phyloP scores from a whole-genome alignment of 2,113 vertebrate species.

The Heterotis niloticus region DNA sequence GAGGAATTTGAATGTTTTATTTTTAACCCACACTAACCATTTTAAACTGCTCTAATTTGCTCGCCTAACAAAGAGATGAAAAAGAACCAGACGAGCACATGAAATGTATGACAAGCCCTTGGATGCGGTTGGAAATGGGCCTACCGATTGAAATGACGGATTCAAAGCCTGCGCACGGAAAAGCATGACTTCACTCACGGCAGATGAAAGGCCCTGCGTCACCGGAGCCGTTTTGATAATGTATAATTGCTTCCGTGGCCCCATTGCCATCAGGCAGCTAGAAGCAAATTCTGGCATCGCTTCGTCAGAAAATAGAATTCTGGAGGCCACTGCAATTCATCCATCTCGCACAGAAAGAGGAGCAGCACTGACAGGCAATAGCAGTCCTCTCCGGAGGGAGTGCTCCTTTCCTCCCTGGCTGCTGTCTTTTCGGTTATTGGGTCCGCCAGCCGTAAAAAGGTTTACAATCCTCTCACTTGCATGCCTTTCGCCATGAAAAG shows the following conservation, averaged over 20 bases:
- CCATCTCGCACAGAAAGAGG: slow-evolving; percentile 34
- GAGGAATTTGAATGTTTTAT: slow-evolving; percentile 43
- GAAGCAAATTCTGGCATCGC: slow-evolving; percentile 40
- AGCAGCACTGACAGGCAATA: not conserved
- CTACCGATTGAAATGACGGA: slow-evolving; percentile 31
- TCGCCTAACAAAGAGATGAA: slow-evolving; percentile 34
- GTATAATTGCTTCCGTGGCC: slow-evolving; percentile 59
- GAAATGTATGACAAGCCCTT: slow-evolving; percentile 6
- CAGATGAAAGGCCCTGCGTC: slow-evolving; percentile 55
- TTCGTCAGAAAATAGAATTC: slow-evolving; percentile 32
- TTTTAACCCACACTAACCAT: slow-evolving; percentile 46
- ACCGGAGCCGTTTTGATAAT: slow-evolving; percentile 54
- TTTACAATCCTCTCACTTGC: slow-evolving; percentile 12
- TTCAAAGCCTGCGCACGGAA: slow-evolving; percentile 41
- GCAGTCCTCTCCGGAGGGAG: slow-evolving; percentile 10
- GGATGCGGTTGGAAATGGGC: slow-evolving; percentile 16
- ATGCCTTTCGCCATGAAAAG: not conserved
- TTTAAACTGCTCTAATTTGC: slow-evolving; percentile 46
- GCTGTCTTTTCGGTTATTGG: slow-evolving; percentile 23
- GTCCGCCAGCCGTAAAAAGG: slow-evolving; percentile 17
- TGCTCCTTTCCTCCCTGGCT: not conserved
- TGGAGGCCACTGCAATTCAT: slow-evolving; percentile 51
- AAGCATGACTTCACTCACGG: slow-evolving; percentile 44
- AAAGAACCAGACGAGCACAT: slow-evolving; percentile 13
- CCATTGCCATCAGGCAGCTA: slow-evolving; percentile 42